phyloP scores from a whole-genome alignment of 2,888 invertebrate species.

The Ptychoptera contaminata region DNA sequence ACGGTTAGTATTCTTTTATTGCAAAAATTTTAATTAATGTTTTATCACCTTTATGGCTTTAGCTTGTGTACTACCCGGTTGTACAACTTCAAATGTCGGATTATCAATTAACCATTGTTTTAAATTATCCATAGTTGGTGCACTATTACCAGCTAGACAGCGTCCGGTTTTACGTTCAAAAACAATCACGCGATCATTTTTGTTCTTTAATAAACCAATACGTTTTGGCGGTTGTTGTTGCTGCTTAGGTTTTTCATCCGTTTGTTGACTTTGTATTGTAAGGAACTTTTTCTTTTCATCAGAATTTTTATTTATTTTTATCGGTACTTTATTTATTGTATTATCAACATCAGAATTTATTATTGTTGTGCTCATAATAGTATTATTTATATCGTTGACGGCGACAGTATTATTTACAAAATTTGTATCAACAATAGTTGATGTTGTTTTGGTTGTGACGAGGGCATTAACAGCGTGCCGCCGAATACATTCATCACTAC shows the following conservation, averaged over 20 bases:
- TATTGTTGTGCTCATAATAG: neutral
- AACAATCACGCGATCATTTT: conserved; percentile 43
- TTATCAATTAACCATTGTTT: conserved; percentile 73
- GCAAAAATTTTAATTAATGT: too few relatives aligned
- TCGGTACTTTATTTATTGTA: too few relatives aligned
- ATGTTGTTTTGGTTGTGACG: conserved; percentile 22
- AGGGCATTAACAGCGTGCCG: conserved; percentile 63
- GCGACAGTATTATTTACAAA: neutral
- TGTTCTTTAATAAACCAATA: conserved; percentile 3
- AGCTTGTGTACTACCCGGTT: conserved; percentile 40
- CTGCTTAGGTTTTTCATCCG: conserved; percentile 34
- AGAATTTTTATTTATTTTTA: too few relatives aligned
- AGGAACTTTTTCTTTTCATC: too few relatives aligned
- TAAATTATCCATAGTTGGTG: conserved; percentile 65
- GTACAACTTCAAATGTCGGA: conserved; percentile 74
- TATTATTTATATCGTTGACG: too few relatives aligned
- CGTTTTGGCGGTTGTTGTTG: conserved; percentile 10
- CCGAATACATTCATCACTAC: conserved; percentile 74
- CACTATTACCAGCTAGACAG: conserved; percentile 56
- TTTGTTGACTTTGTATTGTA: conserved; percentile 12
- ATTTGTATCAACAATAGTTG: conserved; percentile 1
- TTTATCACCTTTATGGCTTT: conserved; percentile 23
- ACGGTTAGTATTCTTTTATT: neutral
- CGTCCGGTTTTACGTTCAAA: conserved; percentile 67
- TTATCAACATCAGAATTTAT: neutral